Conservation (phyloP, 2,113 vertebrate genomes). For the Formicarius rufipectus region DNA sequence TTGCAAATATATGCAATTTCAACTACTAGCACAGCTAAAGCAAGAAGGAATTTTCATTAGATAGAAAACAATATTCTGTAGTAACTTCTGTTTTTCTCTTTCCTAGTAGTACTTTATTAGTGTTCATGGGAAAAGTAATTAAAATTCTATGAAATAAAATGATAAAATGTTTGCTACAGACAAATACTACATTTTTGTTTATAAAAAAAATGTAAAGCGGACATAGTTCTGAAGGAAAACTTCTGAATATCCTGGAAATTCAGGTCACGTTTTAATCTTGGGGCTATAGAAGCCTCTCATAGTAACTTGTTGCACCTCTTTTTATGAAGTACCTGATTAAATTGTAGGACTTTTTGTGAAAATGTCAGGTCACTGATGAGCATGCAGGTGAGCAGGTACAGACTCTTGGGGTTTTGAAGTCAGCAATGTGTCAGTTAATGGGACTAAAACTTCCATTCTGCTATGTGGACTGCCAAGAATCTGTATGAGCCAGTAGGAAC, state of each 20-base stretch:
- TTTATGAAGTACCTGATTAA: not conserved
- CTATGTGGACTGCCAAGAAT: not conserved
- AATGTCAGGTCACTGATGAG: not conserved
- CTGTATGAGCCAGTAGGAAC: conserved; percentile 3
- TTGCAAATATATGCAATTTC: not conserved
- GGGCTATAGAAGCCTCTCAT: not conserved
- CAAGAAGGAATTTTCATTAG: not conserved
- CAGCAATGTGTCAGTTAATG: not conserved
- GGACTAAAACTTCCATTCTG: not conserved
- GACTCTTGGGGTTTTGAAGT: not conserved
- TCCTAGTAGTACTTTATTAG: not conserved
- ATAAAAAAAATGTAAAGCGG: not conserved
- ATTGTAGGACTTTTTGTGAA: not conserved
- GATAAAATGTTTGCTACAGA: not conserved
- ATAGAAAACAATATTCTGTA: not conserved
- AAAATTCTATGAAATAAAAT: not conserved
- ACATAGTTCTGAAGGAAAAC: not conserved
- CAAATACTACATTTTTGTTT: not conserved
- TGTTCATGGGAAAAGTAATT: not conserved
- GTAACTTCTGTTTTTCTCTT: not conserved
- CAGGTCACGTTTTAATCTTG: not conserved
- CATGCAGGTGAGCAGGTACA: not conserved
- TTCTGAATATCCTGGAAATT: not conserved
- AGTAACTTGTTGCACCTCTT: not conserved
- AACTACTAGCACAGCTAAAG: not conserved